Conservation (phyloP, 2,888 invertebrate genomes). For the Agrochola litura region DNA sequence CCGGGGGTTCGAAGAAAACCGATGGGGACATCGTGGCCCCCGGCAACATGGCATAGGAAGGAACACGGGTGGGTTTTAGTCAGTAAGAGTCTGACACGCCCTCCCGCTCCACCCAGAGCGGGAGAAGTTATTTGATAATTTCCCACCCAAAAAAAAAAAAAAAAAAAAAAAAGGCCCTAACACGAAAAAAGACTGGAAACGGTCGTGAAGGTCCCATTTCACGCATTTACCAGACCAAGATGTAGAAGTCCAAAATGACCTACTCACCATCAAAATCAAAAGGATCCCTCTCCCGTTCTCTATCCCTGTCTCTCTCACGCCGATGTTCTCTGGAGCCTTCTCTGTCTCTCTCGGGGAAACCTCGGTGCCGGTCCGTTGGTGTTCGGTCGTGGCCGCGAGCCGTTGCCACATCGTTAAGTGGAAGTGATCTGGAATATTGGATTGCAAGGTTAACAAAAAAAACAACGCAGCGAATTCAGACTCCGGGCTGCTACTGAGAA, state of each 20-base stretch:
- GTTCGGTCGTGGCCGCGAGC: slow-evolving; percentile 86
- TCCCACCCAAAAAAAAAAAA: no score
- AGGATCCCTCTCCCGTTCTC: slow-evolving; percentile 74
- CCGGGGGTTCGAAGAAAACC: no score
- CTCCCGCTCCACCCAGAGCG: no score
- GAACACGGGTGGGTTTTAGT: no score
- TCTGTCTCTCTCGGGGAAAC: slow-evolving; percentile 81
- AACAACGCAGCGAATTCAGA: neutral
- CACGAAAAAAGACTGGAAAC: no score
- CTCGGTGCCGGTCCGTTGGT: slow-evolving; percentile 85
- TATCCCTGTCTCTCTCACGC: slow-evolving; percentile 78
- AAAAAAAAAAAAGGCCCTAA: no score
- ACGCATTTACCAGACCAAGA: neutral
- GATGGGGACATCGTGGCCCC: no score
- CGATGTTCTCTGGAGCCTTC: slow-evolving; percentile 83
- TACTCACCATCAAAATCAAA: slow-evolving; percentile 84
- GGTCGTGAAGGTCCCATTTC: no score
- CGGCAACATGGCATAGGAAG: no score
- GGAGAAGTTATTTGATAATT: no score
- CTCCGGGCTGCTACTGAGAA: no score
- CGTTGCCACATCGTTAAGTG: slow-evolving; percentile 83
- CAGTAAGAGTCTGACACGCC: no score
- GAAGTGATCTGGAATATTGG: slow-evolving; percentile 80
- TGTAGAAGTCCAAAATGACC: neutral
- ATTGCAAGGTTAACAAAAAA: neutral